phyloP scores from a whole-genome alignment of 2,888 invertebrate genomes.

The Eulithis testata region DNA sequence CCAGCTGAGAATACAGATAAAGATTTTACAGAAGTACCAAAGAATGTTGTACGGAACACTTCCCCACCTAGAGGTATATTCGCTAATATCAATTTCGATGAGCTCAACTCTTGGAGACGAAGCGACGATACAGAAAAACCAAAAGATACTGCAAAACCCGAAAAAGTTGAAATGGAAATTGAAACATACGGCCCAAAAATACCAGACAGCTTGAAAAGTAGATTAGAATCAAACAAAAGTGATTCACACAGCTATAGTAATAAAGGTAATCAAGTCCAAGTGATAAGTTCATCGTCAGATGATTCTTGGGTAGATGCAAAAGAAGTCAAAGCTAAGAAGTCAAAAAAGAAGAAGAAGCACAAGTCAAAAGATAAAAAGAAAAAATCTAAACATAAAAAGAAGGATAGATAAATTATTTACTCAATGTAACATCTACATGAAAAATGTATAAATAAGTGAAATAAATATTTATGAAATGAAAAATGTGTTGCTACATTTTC shows the following conservation, averaged over 20 bases:
- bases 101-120: conserved; percentile 78
- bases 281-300: conserved; percentile 64
- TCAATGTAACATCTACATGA: background rate
- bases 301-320: conserved; percentile 83
- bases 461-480: no score
- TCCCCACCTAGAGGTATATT: conserved; percentile 90
- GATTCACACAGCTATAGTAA: conserved; percentile 11
- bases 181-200: conserved; percentile 85
- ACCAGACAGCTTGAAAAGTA: conserved; percentile 74
- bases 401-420: conserved; percentile 54
- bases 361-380: conserved; percentile 66
- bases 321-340: conserved; percentile 68
- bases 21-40: conserved; percentile 67
- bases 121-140: conserved; percentile 35
- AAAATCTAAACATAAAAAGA: conserved; percentile 75
- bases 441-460: no score
- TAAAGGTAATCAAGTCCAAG: conserved; percentile 37
- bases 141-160: conserved; percentile 25
- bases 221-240: conserved; percentile 50
- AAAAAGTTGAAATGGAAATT: conserved; percentile 21
- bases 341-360: conserved; percentile 76
- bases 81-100: conserved; percentile 86
- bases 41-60: conserved; percentile 85
- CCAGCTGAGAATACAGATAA: conserved; percentile 35
- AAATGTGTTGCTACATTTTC: no score